Percentiles rank a stretch among this genome's conserved stretches.
Evolutionary conservation across 2,113 vertebrate species (phyloP).

Genomic region (Melanerpes formicivorus): DNA sequence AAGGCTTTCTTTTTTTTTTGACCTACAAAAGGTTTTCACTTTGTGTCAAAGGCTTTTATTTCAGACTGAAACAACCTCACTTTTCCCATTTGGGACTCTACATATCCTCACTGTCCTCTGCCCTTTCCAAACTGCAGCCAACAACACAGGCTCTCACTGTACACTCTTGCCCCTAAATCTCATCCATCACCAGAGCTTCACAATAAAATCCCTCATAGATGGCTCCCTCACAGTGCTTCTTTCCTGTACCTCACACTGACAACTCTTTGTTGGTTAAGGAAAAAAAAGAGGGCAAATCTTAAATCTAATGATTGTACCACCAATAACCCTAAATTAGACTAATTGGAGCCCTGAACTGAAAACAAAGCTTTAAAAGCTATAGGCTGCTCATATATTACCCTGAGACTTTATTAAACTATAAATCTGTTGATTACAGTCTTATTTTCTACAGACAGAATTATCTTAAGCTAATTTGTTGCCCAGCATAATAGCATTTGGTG

Average conservation of each 20-base stretch:
- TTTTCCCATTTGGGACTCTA: neutral
- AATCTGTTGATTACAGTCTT: slow-evolving; percentile 42
- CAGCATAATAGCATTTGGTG: slow-evolving; percentile 30
- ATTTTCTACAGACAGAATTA: slow-evolving; percentile 44
- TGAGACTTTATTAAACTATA: slow-evolving; percentile 31
- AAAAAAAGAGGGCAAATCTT: slow-evolving; percentile 9
- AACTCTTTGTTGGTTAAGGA: neutral
- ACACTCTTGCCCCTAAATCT: neutral
- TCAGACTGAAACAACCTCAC: neutral
- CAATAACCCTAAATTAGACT: slow-evolving; percentile 34
- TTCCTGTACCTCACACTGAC: neutral
- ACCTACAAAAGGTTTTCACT: neutral
- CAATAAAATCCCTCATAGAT: neutral
- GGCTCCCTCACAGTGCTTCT: neutral
- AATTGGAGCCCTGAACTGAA: neutral
- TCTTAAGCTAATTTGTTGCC: slow-evolving; percentile 48
- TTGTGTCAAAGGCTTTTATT: neutral
- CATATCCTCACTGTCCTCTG: neutral
- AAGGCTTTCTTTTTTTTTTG: neutral
- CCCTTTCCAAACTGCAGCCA: neutral
- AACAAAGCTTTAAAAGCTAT: slow-evolving; percentile 38
- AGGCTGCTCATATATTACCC: neutral
- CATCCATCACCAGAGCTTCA: neutral
- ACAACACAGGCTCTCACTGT: neutral
- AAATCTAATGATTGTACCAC: slow-evolving; percentile 16